phyloP scores from a whole-genome alignment of 2,113 vertebrate species.

The Protomyctophum bolini region DNA sequence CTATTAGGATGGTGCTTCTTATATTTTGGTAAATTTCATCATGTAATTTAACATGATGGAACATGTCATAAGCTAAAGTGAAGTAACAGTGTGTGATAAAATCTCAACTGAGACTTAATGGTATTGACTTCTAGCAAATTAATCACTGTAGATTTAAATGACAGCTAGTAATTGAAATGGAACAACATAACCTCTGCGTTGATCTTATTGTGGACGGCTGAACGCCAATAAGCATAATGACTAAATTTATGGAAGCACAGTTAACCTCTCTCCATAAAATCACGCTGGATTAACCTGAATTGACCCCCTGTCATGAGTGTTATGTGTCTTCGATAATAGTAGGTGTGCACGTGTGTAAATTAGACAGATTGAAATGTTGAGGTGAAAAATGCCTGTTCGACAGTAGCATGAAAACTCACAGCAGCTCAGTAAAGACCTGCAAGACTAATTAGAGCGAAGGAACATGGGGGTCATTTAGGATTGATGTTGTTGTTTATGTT shows the following conservation, averaged over 20 bases:
- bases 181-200: conserved; percentile 23
- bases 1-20: too few relatives aligned
- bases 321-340: conserved; percentile 9
- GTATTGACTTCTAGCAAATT: conserved; percentile 7
- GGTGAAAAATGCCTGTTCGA: conserved; percentile 9
- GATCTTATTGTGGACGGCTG: conserved; percentile 7
- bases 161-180: conserved; percentile 12
- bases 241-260: conserved; percentile 11
- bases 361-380: not conserved
- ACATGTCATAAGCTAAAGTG: not conserved
- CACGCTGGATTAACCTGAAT: conserved; percentile 41
- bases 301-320: conserved; percentile 20
- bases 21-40: too few relatives aligned
- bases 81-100: not conserved
- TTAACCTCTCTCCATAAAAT: conserved; percentile 34
- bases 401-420: conserved; percentile 7
- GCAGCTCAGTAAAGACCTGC: conserved; percentile 9
- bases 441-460: not conserved
- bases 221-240: conserved; percentile 29
- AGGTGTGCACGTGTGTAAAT: not conserved
- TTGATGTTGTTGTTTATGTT: conserved; percentile 15
- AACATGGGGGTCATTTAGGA: not conserved
- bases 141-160: conserved; percentile 35
- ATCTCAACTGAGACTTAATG: conserved; percentile 5
- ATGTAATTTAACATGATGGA: not conserved